Base-by-base conservation (phyloP, 1,140 invertebrate species). In the Lepidurus apus region DNA sequence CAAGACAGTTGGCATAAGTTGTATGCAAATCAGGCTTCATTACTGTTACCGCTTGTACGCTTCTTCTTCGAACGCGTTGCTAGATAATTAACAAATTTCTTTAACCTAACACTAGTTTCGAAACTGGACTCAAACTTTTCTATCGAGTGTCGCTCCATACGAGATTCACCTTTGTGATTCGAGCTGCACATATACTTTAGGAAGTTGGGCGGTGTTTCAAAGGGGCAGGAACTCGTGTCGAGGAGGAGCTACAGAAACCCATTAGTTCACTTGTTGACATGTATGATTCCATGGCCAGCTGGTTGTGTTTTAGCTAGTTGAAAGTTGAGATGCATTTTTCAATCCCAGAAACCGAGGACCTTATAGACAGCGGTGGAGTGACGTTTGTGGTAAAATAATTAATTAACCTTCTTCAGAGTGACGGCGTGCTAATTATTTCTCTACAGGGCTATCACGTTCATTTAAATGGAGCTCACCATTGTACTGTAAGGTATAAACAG, bases 261-360 rank as follows among this genome's bases (percentile, higher is more conserved):
- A 65, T 1, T 65, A 65, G 53, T 21, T 65, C 13, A 65, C 6
- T 65, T 65, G 53, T 65, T 65, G 53, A 65, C 53, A 65, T 65
- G 53, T n/a, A n/a, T n/a, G n/a, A n/a, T n/a, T 11, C 53, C 4
- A 4, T n/a, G 53, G 17, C 21, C 17, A 13, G 53, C 21, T 65
- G 53, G 53, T 65, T 65, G 53, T 65, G 45, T 47, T 47, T 17
- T 65, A 65, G 17, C 53, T 65, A 21, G 53, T 65, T 65, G 53
- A n/a, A n/a, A 65, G 21, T 65, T n/a, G 21, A 65, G 10, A 65
- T 65, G 53, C 53, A 65, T 65, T 65, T 65, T 65, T 65, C 53
- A 65, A 65, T 65, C 21, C 53, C 53, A n/a, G 53, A 65, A 65
- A 65, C 53, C 1, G 53, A 65, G 21, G 53, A 65, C 21, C 53